Base-by-base conservation (phyloP, 2,888 invertebrate genomes). In the Epistrophe eligans region DNA sequence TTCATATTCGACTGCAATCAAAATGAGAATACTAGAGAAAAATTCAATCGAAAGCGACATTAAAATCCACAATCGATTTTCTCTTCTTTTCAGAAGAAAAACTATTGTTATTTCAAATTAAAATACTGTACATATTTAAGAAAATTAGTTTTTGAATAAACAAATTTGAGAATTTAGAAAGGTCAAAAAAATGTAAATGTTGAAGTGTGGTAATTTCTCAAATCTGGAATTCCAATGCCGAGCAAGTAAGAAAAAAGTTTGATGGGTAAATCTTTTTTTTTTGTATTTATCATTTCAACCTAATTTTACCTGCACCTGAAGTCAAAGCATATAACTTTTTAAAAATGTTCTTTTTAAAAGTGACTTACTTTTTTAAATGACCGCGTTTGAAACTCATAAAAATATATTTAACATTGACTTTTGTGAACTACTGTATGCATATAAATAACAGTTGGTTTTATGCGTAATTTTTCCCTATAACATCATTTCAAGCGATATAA, bases 341-440 rank as follows among this genome's bases (percentile, higher is more conserved):
- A 7, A 45, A 15, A n/a, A 13, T 6, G 1, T 5, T 7, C 7
- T 2, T 28, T 4, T 28, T 32, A 32, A 32, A 32, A 35, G 6
- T 13, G 0, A 15, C 5, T 6, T 15, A 43, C 8, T n/a, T 45
- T 8, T 4, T 17, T 48, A 19, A 35, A 58, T 38, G 11, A 58
- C n/a, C 28, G 15, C 9, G 5, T 57, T 57, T 0, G 4, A 48
- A 58, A 48, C 2, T 17, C 28, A 38, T 24, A n/a, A n/a, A n/a
- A n/a, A 24, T 24, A 24, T 50, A 19, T 40, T 28, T 60, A 15
- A 40, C 17, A 32, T 3, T 55, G 79, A 52, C 73, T 80, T 80
- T 67, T 80, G 80, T 74, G 74, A 80, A 80, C 60, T 74, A 80
- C 67, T 80, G 80, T 80, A 67, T 67, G 60, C n/a, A 50, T 45